Conservation (phyloP, 2,797 vertebrate species). For the Coracias cyanogaster region DNA sequence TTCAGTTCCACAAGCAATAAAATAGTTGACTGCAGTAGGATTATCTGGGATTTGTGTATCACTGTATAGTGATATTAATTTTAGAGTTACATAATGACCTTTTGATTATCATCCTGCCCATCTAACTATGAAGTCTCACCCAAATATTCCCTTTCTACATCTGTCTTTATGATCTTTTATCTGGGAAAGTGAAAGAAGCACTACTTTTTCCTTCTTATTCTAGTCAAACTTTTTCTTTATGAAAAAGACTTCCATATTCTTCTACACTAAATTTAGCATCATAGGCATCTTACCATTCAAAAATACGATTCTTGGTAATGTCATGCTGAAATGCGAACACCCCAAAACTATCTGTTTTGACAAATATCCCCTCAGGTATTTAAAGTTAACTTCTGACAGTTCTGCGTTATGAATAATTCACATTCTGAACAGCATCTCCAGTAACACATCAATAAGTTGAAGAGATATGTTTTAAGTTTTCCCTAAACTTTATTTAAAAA, state of each 20-base stretch:
- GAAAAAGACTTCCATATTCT: neutral
- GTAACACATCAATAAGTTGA: constrained; percentile 34
- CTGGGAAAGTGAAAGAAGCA: neutral
- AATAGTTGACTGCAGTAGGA: neutral
- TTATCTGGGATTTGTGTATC: neutral
- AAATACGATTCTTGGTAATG: neutral
- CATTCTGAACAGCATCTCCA: constrained; percentile 21
- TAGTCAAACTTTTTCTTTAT: neutral
- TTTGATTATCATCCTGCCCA: neutral
- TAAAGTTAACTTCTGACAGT: constrained; percentile 26
- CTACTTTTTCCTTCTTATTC: neutral
- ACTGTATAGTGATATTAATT: neutral
- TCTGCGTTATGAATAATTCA: constrained; percentile 51
- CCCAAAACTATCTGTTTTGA: constrained; percentile 1
- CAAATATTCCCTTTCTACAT: neutral
- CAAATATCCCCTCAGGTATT: constrained; percentile 3
- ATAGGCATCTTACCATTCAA: neutral
- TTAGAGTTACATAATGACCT: neutral
- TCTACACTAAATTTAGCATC: neutral
- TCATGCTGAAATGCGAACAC: neutral
- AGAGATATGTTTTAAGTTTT: constrained; percentile 33
- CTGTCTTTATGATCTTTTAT: neutral
- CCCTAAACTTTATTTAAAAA: constrained; percentile 22
- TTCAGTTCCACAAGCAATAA: neutral
- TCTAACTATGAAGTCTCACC: neutral